Evolutionary conservation across 2,888 invertebrate species (phyloP).

Genomic region (Urechis unicinctus): DNA sequence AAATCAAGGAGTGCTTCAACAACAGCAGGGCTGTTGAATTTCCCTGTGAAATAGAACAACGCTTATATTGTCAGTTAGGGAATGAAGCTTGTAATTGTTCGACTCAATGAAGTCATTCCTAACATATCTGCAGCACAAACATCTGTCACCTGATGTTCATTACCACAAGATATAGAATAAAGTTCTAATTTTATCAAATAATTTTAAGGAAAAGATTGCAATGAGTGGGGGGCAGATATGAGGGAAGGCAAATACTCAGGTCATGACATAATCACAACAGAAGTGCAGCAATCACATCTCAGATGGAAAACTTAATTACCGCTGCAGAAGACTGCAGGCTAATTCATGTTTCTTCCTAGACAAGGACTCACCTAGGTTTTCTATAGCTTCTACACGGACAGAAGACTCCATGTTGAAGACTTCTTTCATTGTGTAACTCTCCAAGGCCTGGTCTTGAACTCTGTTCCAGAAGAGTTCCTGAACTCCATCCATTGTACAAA

Average conservation of each 20-base stretch:
- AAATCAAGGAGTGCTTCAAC: slow-evolving; percentile 32
- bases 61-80: background rate
- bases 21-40: slow-evolving; percentile 30
- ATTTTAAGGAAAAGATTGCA: too few species aligned
- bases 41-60: slow-evolving; percentile 22
- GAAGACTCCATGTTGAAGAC: slow-evolving; percentile 39
- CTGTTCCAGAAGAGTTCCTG: slow-evolving; percentile 25
- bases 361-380: slow-evolving; percentile 36
- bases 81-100: too few species aligned
- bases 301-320: background rate
- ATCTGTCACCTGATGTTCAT: background rate
- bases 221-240: too few species aligned
- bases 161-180: too few species aligned
- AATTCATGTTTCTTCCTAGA: too few species aligned
- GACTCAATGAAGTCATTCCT: too few species aligned
- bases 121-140: too few species aligned
- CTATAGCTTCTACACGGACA: slow-evolving; percentile 37
- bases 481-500: slow-evolving; percentile 28
- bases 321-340: too few species aligned
- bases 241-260: too few species aligned
- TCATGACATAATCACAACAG: too few species aligned
- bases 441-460: slow-evolving; percentile 30
- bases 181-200: too few species aligned
- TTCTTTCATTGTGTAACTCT: slow-evolving; percentile 35
- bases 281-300: background rate